Percentiles rank a stretch among this genome's conserved stretches.
Evolutionary conservation across 2,888 invertebrate genomes (phyloP).

Genomic region (Mamestra brassicae): DNA sequence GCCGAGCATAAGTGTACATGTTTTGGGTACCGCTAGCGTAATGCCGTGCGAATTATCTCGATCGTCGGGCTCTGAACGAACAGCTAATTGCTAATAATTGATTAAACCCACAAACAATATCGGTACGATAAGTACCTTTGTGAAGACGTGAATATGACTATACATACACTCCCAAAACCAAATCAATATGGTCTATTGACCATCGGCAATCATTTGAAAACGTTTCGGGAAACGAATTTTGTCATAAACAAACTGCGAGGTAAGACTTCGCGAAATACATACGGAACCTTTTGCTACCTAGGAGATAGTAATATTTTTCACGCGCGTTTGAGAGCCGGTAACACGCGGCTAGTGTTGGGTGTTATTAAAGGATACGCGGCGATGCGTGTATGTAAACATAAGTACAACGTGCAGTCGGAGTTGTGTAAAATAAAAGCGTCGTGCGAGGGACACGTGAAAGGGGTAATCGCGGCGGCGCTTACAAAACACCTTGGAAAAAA

Average conservation of each 20-base stretch:
- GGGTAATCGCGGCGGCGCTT: conserved; percentile 83
- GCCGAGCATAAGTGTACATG: conserved; percentile 43
- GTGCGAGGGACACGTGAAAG: conserved; percentile 71
- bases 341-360: conserved; percentile 72
- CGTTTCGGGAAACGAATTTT: background rate
- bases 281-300: conserved; percentile 48
- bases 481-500: conserved; percentile 81
- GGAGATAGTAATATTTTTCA: conserved; percentile 17
- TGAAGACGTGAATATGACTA: conserved; percentile 15
- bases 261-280: background rate
- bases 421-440: conserved; percentile 83
- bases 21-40: conserved; percentile 61
- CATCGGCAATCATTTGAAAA: background rate
- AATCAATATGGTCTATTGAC: background rate
- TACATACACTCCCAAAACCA: background rate
- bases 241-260: background rate
- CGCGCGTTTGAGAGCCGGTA: conserved; percentile 72
- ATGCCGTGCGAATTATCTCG: conserved; percentile 37
- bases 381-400: conserved; percentile 71
- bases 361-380: conserved; percentile 83
- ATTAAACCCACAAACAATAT: conserved; percentile 38
- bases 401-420: conserved; percentile 37
- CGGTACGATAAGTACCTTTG: conserved; percentile 16
- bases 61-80: conserved; percentile 23
- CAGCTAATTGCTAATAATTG: conserved; percentile 55